Conservation (phyloP, 2,113 vertebrate species). For the Rutilus rutilus region DNA sequence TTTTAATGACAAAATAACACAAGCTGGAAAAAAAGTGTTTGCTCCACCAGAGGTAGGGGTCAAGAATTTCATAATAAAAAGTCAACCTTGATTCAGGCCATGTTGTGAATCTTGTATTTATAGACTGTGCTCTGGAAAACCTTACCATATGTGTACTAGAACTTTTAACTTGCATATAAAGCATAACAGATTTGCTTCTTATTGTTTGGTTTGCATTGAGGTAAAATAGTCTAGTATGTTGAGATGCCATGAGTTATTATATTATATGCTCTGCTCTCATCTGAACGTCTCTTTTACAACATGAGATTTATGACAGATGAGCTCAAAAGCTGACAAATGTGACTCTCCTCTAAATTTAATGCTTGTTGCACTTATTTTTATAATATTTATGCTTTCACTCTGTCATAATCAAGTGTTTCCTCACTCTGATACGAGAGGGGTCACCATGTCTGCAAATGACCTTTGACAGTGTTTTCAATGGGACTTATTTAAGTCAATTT, state of each 20-base stretch:
- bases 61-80: neutral
- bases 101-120: slow-evolving; percentile 23
- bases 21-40: neutral
- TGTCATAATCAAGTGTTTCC: neutral
- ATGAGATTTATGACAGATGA: slow-evolving; percentile 6
- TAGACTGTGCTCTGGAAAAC: neutral
- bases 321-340: neutral
- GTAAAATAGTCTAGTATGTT: neutral
- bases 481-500: slow-evolving; percentile 48
- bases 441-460: slow-evolving; percentile 47
- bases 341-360: neutral
- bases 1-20: slow-evolving; percentile 1
- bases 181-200: slow-evolving; percentile 18
- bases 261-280: slow-evolving; percentile 7
- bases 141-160: slow-evolving; percentile 6
- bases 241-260: slow-evolving; percentile 1
- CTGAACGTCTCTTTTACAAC: neutral
- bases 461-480: slow-evolving; percentile 54
- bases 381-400: slow-evolving; percentile 10
- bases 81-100: neutral
- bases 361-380: neutral
- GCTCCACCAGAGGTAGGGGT: neutral
- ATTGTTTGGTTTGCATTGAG: slow-evolving; percentile 30
- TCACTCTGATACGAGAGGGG: neutral
- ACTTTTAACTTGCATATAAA: neutral